A percentile compares a stretch with the other conserved stretches of the same genome.
Evolutionary conservation across 2,888 invertebrate species (phyloP).

Genomic region (Beris morrisii): DNA sequence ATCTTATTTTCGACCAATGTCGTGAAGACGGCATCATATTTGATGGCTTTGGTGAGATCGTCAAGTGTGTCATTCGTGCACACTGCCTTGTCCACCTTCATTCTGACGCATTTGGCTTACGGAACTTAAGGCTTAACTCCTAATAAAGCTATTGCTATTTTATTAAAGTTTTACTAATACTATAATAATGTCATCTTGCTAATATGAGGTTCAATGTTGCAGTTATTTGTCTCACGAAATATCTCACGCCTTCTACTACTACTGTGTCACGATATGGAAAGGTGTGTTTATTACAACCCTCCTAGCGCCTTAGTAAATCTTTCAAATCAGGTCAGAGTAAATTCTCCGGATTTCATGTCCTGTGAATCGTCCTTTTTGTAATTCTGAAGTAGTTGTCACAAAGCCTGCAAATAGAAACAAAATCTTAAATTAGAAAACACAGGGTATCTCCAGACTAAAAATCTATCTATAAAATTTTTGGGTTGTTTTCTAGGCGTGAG

Average conservation of each 20-base stretch:
- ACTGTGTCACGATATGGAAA: background rate
- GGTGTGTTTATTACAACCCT: no score
- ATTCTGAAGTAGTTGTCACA: constrained; percentile 19
- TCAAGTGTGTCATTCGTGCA: constrained; percentile 53
- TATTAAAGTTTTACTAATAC: constrained; percentile 29
- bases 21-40: constrained; percentile 55
- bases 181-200: constrained; percentile 34
- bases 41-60: constrained; percentile 53
- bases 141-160: constrained; percentile 10
- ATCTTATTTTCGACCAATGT: constrained; percentile 55
- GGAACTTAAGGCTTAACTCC: background rate
- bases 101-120: constrained; percentile 37
- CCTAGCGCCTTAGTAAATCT: no score
- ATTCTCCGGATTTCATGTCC: no score
- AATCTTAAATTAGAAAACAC: background rate
- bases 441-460: no score
- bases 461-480: no score
- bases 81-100: constrained; percentile 53
- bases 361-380: no score
- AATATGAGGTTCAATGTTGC: constrained; percentile 25
- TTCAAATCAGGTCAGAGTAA: no score
- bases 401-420: constrained; percentile 26
- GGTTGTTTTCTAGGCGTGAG: no score
- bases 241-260: constrained; percentile 5
- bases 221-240: constrained; percentile 7